A percentile compares a stretch with the other conserved stretches of the same genome.
These are phyloP conservation scores for Eubasilissa regina DNA, from an alignment of 1,140 invertebrate species.

Conservation along the genomic window DNA sequence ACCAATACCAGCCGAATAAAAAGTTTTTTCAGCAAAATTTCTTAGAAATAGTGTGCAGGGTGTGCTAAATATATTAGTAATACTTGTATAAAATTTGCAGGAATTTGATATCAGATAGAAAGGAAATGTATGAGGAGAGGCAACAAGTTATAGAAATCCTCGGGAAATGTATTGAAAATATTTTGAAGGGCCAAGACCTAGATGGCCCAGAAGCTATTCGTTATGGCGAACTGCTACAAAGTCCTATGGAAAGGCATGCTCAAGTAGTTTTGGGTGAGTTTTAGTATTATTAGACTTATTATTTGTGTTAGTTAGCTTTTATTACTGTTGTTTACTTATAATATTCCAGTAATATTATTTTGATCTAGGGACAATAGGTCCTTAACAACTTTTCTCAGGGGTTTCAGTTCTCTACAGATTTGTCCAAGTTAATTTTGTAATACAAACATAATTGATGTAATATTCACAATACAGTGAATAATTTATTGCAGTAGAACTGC, in stretches of 20 bases:
- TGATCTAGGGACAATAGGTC: too few species aligned
- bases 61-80: too few species aligned
- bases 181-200: constrained; percentile 49
- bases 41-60: too few species aligned
- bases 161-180: constrained; percentile 51
- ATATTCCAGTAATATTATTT: neutral
- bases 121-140: constrained; percentile 52
- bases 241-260: constrained; percentile 58
- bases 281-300: neutral
- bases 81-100: constrained; percentile 30
- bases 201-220: constrained; percentile 36
- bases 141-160: constrained; percentile 45
- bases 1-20: too few species aligned
- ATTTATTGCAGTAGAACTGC: too few species aligned
- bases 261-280: constrained; percentile 53
- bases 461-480: too few species aligned
- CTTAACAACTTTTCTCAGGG: too few species aligned
- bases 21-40: too few species aligned
- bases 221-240: constrained; percentile 48
- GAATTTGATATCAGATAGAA: constrained; percentile 51
- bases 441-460: too few species aligned
- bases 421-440: too few species aligned
- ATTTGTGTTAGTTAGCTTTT: neutral
- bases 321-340: neutral
- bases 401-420: too few species aligned